A percentile compares a stretch with the other conserved stretches of the same genome.
These are phyloP conservation scores for Lethocerus indicus DNA, from an alignment of 1,140 invertebrate genomes.

Conservation along the genomic window DNA sequence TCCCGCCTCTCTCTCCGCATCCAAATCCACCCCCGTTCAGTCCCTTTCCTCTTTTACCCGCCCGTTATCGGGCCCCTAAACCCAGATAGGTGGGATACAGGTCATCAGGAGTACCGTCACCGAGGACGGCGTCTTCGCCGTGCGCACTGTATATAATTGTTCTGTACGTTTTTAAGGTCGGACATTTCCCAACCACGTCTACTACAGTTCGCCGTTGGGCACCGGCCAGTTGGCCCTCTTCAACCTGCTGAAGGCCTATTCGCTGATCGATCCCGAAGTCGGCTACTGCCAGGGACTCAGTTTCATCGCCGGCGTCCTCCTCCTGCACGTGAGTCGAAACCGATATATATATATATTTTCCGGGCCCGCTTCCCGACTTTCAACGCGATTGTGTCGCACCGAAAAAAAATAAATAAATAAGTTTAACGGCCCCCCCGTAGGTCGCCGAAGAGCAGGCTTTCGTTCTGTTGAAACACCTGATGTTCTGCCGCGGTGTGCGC, in stretches of 20 bases:
- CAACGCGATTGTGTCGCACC: background rate
- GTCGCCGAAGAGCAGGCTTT: constrained; percentile 83
- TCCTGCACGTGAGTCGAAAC: constrained; percentile 86
- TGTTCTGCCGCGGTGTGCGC: constrained; percentile 73
- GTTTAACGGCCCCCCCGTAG: constrained; percentile 30
- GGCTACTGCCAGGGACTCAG: constrained; percentile 93
- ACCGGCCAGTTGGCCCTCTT: constrained; percentile 84
- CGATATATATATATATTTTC: background rate
- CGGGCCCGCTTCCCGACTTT: background rate
- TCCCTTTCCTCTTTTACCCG: too few relatives aligned
- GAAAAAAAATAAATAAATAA: background rate
- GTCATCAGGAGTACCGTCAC: too few relatives aligned
- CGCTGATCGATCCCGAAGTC: constrained; percentile 80
- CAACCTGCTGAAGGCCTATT: constrained; percentile 91
- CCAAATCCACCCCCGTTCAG: too few relatives aligned
- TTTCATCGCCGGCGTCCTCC: constrained; percentile 82
- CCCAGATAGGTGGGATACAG: too few relatives aligned
- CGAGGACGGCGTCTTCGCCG: too few relatives aligned
- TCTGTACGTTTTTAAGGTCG: constrained; percentile 38
- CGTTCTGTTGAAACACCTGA: constrained; percentile 68
- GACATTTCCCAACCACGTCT: constrained; percentile 87
- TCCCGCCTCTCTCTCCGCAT: too few relatives aligned
- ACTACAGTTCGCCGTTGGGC: constrained; percentile 72
- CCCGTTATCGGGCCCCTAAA: too few relatives aligned
- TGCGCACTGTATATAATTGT: constrained; percentile 8